phyloP scores from a whole-genome alignment of 2,888 invertebrate species.

The Rhagonycha lutea region DNA sequence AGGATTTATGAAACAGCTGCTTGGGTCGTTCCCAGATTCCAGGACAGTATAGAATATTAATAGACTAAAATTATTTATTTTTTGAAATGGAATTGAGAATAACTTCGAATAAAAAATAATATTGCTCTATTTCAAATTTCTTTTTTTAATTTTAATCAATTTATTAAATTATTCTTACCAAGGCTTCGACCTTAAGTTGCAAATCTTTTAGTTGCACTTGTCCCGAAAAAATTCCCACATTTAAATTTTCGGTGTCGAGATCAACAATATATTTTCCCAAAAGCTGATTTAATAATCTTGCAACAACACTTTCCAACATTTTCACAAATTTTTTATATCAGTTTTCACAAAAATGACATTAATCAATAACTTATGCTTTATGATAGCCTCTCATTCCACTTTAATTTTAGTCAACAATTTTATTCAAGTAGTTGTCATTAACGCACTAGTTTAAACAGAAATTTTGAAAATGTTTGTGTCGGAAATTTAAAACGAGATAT shows the following conservation, averaged over 20 bases:
- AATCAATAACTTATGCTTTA: background rate
- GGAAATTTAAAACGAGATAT: slow-evolving; percentile 6
- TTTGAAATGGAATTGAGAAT: background rate
- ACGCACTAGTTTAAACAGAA: background rate
- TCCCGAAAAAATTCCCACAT: slow-evolving; percentile 82
- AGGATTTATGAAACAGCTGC: background rate
- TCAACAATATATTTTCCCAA: slow-evolving; percentile 83
- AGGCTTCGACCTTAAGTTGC: slow-evolving; percentile 77
- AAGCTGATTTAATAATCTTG: slow-evolving; percentile 77
- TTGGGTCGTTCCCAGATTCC: background rate
- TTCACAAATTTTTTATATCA: slow-evolving; percentile 5
- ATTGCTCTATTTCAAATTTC: background rate
- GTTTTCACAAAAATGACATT: background rate
- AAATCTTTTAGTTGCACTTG: slow-evolving; percentile 77
- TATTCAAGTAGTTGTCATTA: background rate
- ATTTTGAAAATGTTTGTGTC: background rate
- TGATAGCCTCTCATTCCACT: background rate
- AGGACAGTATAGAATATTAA: background rate
- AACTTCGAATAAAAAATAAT: background rate
- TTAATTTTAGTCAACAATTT: background rate
- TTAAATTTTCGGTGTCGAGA: slow-evolving; percentile 80
- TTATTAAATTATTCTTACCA: slow-evolving; percentile 63
- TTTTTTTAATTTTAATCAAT: background rate
- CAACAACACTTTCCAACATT: slow-evolving; percentile 82
- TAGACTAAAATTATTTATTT: background rate